Evolutionary conservation across 2,888 invertebrate species (phyloP).

Genomic region (Macropis europaea): DNA sequence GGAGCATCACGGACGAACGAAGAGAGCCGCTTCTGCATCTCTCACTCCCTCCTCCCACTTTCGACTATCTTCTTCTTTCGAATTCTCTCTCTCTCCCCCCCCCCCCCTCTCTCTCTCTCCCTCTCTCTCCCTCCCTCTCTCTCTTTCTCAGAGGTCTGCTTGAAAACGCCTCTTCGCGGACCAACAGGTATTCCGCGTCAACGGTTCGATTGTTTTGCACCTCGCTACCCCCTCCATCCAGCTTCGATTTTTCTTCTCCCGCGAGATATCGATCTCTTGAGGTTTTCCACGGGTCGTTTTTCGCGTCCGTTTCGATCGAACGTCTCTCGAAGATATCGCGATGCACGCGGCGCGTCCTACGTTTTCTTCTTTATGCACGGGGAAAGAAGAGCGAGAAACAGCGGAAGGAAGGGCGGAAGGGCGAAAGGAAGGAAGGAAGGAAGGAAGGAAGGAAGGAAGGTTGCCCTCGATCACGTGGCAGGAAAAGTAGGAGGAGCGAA

Average conservation of each 20-base stretch:
- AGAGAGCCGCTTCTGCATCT: constrained; percentile 15
- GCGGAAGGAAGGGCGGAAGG: constrained; percentile 10
- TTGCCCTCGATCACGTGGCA: constrained; percentile 71
- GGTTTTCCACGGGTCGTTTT: too few species aligned
- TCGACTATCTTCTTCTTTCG: constrained; percentile 17
- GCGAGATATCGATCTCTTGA: not conserved
- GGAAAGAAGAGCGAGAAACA: not conserved
- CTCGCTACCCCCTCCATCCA: constrained; percentile 2
- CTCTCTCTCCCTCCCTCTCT: not conserved
- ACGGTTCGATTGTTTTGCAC: constrained; percentile 44
- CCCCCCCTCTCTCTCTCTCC: not conserved
- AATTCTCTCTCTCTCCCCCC: constrained; percentile 4
- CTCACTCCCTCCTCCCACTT: not conserved
- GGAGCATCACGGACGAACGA: constrained; percentile 9
- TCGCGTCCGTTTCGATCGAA: too few species aligned
- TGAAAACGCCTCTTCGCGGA: constrained; percentile 44
- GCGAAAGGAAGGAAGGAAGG: constrained; percentile 34
- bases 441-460: constrained; percentile 54
- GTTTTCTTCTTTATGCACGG: not conserved
- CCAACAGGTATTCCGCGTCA: constrained; percentile 44
- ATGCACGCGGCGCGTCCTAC: not conserved
- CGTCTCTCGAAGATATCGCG: not conserved
- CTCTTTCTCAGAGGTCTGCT: constrained; percentile 25
- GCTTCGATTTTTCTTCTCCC: not conserved
- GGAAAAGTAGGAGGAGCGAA: constrained; percentile 76